Base-by-base conservation (phyloP, 2,888 invertebrate species). In the Acholoe squamosa region DNA sequence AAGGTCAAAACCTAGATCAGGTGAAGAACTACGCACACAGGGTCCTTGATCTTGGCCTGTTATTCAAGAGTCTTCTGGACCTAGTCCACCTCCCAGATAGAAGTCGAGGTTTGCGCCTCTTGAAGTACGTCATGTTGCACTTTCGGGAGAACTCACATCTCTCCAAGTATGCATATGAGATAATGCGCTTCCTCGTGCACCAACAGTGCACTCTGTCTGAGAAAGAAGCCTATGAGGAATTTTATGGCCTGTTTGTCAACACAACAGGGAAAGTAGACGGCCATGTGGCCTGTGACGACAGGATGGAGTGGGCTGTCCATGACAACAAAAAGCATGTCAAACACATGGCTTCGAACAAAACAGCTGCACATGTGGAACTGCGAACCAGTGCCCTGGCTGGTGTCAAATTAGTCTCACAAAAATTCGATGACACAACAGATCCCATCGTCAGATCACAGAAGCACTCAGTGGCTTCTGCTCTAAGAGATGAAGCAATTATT, bases 251-350 rank as follows among this genome's bases (percentile, higher is more conserved):
- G 10, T 90, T 91, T 77, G 51, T 71, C 19, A 91, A 91, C 84
- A 89, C 89, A 5, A 52, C 5, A 0, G 91, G 91, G 0, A 76
- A 51, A 54, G 51, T 80, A 0, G 91, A 91, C 54, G 31, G 33
- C 10, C 91, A 91, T 80, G 80, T 91, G 0, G 61, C 89, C 0
- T 71, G 31, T 19, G 91, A 91, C 54, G 67, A 89, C 5, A 22
- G 28, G 12, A 91, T 91, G 91, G 91, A 91, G 34, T 90, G 88
- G 90, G 33, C 43, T 28, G 90, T 88, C 0, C 16, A 43, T 52
- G 52, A 16, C 34, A 61, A 33, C 10, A 89, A 89, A n/a, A 56
- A 89, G 22, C 56, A 89, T 61, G 34, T 61, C 0, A 22, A 19
- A 1, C 89, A 89, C 25, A 89, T 89, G 89, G 12, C 25, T 0